These are phyloP conservation scores for Lepisosteus oculatus DNA, from an alignment of 2,113 vertebrate genomes.

Conservation along the genomic window DNA sequence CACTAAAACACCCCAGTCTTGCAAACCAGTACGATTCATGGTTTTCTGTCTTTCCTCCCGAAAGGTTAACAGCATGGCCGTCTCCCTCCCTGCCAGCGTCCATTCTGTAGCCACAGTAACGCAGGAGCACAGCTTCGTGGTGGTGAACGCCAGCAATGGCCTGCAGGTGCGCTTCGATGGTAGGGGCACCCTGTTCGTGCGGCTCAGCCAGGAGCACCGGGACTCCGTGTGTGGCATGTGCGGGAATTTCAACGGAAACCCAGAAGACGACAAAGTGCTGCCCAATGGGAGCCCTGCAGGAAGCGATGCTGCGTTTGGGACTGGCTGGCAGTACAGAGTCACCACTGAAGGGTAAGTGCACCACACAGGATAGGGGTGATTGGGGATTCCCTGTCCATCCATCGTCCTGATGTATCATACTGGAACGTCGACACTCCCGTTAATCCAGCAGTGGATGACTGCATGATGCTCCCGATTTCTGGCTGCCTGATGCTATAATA, in stretches of 20 bases:
- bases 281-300: constrained; percentile 44
- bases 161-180: constrained; percentile 52
- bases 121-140: constrained; percentile 33
- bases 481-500: background rate
- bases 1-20: too few relatives aligned
- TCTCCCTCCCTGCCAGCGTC: constrained; percentile 23
- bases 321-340: constrained; percentile 50
- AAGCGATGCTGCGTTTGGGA: constrained; percentile 52
- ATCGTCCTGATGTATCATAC: too few relatives aligned
- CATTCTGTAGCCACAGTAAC: constrained; percentile 31
- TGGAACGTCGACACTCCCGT: too few relatives aligned
- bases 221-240: constrained; percentile 52
- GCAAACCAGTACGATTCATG: background rate
- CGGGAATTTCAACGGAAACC: constrained; percentile 54
- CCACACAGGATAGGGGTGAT: too few relatives aligned
- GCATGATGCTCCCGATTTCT: background rate
- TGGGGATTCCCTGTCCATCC: too few relatives aligned
- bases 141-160: constrained; percentile 32
- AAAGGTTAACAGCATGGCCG: constrained; percentile 45
- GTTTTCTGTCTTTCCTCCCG: background rate
- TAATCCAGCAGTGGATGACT: too few relatives aligned
- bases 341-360: constrained; percentile 45
- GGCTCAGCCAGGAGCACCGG: constrained; percentile 18
- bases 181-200: constrained; percentile 39
- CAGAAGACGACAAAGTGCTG: constrained; percentile 53